Base-by-base conservation (phyloP, 1,140 invertebrate genomes). In the Drosophila repleta region DNA sequence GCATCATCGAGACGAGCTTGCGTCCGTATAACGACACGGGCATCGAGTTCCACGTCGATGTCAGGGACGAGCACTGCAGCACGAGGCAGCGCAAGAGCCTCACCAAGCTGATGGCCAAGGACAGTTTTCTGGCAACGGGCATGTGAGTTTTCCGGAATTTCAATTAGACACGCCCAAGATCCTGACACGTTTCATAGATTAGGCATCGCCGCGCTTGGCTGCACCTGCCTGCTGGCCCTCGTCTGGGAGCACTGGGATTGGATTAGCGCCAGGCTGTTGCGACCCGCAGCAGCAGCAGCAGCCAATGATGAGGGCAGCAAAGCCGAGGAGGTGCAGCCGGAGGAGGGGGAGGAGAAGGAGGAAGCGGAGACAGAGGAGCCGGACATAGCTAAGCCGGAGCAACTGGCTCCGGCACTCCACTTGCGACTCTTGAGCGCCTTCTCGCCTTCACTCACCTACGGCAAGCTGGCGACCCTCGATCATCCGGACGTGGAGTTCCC, bases 1-100 rank as follows among this genome's bases (percentile, higher is more conserved):
- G 91, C 53, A 92, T 94, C 10, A 74, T 95, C 45, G 92, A 93
- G 52, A 92, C 93, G 62, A 93, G 93, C 20, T 78, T 95, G 39
- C 92, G 92, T 4, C 90, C 93, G 39, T 94, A 94, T 65, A 94
- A 95, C 88, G 90, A 93, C 17, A 92, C 92, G 1, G 94, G 94
- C 8, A 81, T 95, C 18, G 93, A 92, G 68, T 92, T 95, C 46
- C 88, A 90, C 37, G 92, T 95, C 18, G 92, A 94, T 55, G 94
- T 95, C 7, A 91, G 94, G 66, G 92, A 93, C 2, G 78, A 93
- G 8, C 94, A 94, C 90, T 95, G 95, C 73, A 93, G 94, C 70
- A 93, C 94, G 55, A 91, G 93, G 5, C 92, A 93, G 51, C 92
- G 90, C 26, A 64, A 79, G 37, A 79, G 84, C 20, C 62, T 76